Conservation (phyloP, 2,113 vertebrate species). For the Neogale vison region DNA sequence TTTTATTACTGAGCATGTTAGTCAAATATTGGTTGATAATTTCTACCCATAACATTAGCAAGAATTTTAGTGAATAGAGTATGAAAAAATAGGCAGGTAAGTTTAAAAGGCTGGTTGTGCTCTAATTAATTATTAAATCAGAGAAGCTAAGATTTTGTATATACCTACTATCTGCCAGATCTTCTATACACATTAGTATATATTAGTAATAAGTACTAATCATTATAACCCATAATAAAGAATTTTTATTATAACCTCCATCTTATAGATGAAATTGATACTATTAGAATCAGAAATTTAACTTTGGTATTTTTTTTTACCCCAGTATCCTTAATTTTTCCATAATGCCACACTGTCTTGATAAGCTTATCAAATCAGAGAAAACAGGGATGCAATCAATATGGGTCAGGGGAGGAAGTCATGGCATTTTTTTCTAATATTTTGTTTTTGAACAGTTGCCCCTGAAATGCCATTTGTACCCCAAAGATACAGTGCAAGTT, state of each 20-base stretch:
- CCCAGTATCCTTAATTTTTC: not conserved
- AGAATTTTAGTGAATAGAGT: constrained; percentile 7
- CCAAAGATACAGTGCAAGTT: not conserved
- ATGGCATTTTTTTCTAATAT: constrained; percentile 2
- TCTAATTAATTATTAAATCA: constrained; percentile 42
- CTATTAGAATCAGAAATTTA: not conserved
- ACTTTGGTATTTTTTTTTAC: not conserved
- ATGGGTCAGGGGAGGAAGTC: not conserved
- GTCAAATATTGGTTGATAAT: constrained; percentile 37
- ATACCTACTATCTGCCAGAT: not conserved
- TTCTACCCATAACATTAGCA: constrained; percentile 42
- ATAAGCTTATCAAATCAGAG: not conserved
- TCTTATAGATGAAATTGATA: not conserved
- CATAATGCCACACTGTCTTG: not conserved
- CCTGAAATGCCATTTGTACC: not conserved
- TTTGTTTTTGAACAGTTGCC: not conserved
- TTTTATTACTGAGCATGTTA: constrained; percentile 23
- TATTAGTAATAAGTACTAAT: constrained; percentile 3
- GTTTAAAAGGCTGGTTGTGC: not conserved
- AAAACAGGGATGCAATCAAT: not conserved
- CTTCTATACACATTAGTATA: not conserved
- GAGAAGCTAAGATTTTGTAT: constrained; percentile 5
- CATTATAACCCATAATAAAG: not conserved
- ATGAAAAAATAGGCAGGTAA: not conserved
- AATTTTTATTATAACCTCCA: not conserved